A percentile compares a stretch with the other conserved stretches of the same genome.
These are phyloP conservation scores for Periophthalmus modestus DNA, from an alignment of 2,113 vertebrate species.

Conservation along the genomic window DNA sequence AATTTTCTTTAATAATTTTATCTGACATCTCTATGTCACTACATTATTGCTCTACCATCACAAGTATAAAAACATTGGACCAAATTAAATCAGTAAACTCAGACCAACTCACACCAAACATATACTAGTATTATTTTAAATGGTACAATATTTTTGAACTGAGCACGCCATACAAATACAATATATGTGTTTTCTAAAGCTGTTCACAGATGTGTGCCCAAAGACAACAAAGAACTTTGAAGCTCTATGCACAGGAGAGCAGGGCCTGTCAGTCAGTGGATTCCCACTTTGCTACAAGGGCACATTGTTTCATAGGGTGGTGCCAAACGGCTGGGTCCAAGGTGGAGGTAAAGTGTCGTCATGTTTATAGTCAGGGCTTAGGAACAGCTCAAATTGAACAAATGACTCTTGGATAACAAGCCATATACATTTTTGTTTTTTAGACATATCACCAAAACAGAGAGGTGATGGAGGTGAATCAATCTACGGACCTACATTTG, in stretches of 20 bases:
- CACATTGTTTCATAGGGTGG: slow-evolving; percentile 85
- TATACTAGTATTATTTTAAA: too few relatives aligned
- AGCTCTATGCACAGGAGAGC: slow-evolving; percentile 81
- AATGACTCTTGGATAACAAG: not conserved
- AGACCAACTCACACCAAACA: too few relatives aligned
- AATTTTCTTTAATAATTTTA: not conserved
- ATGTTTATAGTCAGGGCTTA: not conserved
- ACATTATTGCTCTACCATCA: not conserved
- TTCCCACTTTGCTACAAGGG: slow-evolving; percentile 80
- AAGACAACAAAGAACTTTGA: slow-evolving; percentile 89
- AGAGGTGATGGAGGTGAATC: slow-evolving; percentile 83
- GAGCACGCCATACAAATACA: too few relatives aligned
- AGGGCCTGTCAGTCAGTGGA: slow-evolving; percentile 59
- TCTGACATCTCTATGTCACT: not conserved
- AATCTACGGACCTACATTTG: slow-evolving; percentile 85
- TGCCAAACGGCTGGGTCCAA: slow-evolving; percentile 88
- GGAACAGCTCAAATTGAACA: not conserved
- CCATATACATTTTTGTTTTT: not conserved
- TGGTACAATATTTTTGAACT: too few relatives aligned
- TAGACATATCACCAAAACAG: slow-evolving; percentile 81
- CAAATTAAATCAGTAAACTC: not conserved
- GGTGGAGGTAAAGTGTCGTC: slow-evolving; percentile 80
- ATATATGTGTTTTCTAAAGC: slow-evolving; percentile 64
- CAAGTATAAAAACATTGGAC: not conserved
- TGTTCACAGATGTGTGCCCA: slow-evolving; percentile 85